phyloP scores from a whole-genome alignment of 2,797 vertebrate genomes.

The Sebastes vulpes region DNA sequence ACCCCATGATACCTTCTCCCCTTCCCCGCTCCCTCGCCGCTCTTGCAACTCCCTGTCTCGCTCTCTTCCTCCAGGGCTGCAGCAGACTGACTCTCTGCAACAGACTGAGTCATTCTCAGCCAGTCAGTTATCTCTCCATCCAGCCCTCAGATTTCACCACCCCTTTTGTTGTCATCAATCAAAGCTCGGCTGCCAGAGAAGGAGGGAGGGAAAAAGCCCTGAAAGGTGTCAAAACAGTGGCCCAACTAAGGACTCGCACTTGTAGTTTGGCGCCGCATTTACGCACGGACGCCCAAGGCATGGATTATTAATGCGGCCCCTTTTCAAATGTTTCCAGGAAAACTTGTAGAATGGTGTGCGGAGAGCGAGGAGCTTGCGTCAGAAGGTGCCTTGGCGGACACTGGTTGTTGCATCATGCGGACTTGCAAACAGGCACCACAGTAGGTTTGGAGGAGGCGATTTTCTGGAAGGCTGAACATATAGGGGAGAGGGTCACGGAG shows the following conservation, averaged over 20 bases:
- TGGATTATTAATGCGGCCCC: slow-evolving; percentile 75
- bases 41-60: slow-evolving; percentile 35
- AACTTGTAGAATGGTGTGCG: slow-evolving; percentile 52
- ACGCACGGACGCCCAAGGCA: slow-evolving; percentile 54
- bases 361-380: slow-evolving; percentile 57
- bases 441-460: slow-evolving; percentile 34
- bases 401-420: slow-evolving; percentile 54
- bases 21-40: slow-evolving; percentile 16
- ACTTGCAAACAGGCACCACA: slow-evolving; percentile 40
- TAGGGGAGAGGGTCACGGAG: slow-evolving; percentile 32
- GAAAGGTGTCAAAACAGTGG: slow-evolving; percentile 76
- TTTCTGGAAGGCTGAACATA: slow-evolving; percentile 33
- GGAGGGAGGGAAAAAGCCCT: slow-evolving; percentile 35
- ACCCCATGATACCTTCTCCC: slow-evolving; percentile 59
- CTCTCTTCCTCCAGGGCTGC: slow-evolving; percentile 64
- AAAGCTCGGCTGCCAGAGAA: slow-evolving; percentile 60
- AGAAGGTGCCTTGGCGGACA: slow-evolving; percentile 43
- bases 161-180: slow-evolving; percentile 82
- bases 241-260: slow-evolving; percentile 55
- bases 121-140: slow-evolving; percentile 83
- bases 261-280: slow-evolving; percentile 52
- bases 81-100: slow-evolving; percentile 67
- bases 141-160: slow-evolving; percentile 78
- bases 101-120: slow-evolving; percentile 81
- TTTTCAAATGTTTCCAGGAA: slow-evolving; percentile 69